phyloP scores from a whole-genome alignment of 1,140 invertebrate species.

The Temnothorax longispinosus region DNA sequence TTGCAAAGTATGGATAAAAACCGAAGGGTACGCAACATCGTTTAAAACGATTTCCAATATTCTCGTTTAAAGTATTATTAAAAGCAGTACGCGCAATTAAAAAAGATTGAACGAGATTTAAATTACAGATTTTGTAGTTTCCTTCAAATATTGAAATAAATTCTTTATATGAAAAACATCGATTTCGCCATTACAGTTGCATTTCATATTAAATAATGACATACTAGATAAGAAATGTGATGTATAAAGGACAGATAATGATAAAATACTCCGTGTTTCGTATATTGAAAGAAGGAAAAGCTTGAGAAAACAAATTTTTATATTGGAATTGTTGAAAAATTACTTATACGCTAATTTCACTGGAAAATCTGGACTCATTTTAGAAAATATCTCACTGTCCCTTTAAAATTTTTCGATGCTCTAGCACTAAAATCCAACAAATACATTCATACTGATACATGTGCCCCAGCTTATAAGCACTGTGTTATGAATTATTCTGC shows the following conservation, averaged over 20 bases:
- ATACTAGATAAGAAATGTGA: neutral
- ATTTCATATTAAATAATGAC: conserved; percentile 17
- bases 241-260: neutral
- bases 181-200: conserved; percentile 12
- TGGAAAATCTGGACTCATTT: neutral
- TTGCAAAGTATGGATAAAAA: conserved; percentile 66
- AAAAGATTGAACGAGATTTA: conserved; percentile 43
- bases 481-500: conserved; percentile 10
- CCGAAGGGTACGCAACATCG: conserved; percentile 44
- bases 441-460: conserved; percentile 4
- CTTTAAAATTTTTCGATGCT: neutral
- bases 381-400: neutral
- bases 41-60: conserved; percentile 70
- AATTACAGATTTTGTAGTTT: conserved; percentile 39
- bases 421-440: neutral
- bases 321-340: neutral
- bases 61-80: conserved; percentile 46
- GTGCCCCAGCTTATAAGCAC: neutral
- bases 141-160: conserved; percentile 32
- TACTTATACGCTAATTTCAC: neutral
- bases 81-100: conserved; percentile 50
- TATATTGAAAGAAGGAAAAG: neutral
- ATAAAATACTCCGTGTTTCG: neutral
- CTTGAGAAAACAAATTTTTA: neutral
- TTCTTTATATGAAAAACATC: conserved; percentile 20